These are phyloP conservation scores for Baccha elongata DNA, from an alignment of 2,888 invertebrate genomes.

Conservation along the genomic window DNA sequence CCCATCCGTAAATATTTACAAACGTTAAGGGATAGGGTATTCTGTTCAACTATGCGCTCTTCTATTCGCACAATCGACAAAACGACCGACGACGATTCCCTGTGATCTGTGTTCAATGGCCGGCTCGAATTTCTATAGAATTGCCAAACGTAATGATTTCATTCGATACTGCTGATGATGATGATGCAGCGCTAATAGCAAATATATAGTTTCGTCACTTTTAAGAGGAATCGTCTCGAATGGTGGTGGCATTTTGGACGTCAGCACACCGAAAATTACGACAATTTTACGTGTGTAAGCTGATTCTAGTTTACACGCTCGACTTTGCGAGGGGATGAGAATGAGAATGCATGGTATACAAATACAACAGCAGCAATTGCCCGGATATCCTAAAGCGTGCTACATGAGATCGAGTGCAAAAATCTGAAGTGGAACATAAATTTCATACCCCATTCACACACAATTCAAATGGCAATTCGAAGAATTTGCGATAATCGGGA, in stretches of 20 bases:
- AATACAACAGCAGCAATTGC: slow-evolving; percentile 54
- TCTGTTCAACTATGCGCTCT: neutral
- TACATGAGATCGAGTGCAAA: slow-evolving; percentile 54
- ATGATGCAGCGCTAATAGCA: slow-evolving; percentile 55
- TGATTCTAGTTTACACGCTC: slow-evolving; percentile 52
- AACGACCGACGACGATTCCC: neutral
- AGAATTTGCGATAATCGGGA: slow-evolving; percentile 42
- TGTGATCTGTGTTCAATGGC: slow-evolving; percentile 59
- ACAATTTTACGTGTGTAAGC: slow-evolving; percentile 72
- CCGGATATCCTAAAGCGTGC: slow-evolving; percentile 69
- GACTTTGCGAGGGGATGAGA: slow-evolving; percentile 13
- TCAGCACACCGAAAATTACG: slow-evolving; percentile 61
- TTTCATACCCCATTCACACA: slow-evolving; percentile 50
- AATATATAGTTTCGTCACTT: slow-evolving; percentile 71
- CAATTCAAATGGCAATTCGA: slow-evolving; percentile 40
- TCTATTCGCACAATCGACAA: slow-evolving; percentile 12
- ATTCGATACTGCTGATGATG: slow-evolving; percentile 40
- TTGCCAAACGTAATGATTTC: slow-evolving; percentile 68
- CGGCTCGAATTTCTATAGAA: slow-evolving; percentile 67
- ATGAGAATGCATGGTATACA: neutral
- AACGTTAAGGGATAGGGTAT: slow-evolving; percentile 37
- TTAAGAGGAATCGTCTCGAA: slow-evolving; percentile 36
- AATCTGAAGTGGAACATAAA: slow-evolving; percentile 69
- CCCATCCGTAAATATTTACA: slow-evolving; percentile 72
- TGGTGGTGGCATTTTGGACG: slow-evolving; percentile 37